phyloP scores from a whole-genome alignment of 2,888 invertebrate genomes.

The Hirtodrosophila alboralis region DNA sequence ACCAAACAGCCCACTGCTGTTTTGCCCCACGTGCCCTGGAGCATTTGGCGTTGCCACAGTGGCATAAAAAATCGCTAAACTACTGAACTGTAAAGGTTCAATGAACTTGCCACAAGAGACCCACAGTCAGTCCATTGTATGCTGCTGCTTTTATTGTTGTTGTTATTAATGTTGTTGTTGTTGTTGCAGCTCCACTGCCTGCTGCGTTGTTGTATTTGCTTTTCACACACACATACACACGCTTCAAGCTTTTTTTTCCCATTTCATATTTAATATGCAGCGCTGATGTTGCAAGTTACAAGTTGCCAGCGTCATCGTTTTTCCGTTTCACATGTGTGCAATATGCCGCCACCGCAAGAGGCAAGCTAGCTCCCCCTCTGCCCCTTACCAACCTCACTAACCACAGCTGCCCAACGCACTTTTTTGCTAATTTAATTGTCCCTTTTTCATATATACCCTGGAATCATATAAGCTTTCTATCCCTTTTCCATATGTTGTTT shows the following conservation, averaged over 20 bases:
- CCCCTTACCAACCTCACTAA: slow-evolving; percentile 6
- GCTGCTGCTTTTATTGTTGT: slow-evolving; percentile 13
- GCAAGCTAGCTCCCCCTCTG: neutral
- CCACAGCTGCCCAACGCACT: slow-evolving; percentile 48
- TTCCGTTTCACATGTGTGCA: slow-evolving; percentile 69
- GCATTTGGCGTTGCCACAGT: slow-evolving; percentile 56
- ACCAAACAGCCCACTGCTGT: neutral
- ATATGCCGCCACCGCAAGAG: slow-evolving; percentile 48
- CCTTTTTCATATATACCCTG: slow-evolving; percentile 39
- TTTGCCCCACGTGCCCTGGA: slow-evolving; percentile 12
- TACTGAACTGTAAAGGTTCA: slow-evolving; percentile 81
- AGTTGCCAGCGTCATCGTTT: slow-evolving; percentile 66
- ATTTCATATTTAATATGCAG: slow-evolving; percentile 69
- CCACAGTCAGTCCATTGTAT: slow-evolving; percentile 56
- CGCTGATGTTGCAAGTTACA: slow-evolving; percentile 77
- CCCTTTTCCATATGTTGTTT: no score
- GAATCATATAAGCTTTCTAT: slow-evolving; percentile 5
- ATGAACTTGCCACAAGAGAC: slow-evolving; percentile 69
- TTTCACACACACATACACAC: slow-evolving; percentile 41
- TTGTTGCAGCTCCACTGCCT: slow-evolving; percentile 41
- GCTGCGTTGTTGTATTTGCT: slow-evolving; percentile 54
- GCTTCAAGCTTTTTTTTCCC: slow-evolving; percentile 38
- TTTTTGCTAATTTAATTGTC: slow-evolving; percentile 71
- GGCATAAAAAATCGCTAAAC: slow-evolving; percentile 77
- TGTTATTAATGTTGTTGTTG: slow-evolving; percentile 21